These are phyloP conservation scores for Drosophila watanabei DNA, from an alignment of 1,140 invertebrate genomes.

Conservation along the genomic window DNA sequence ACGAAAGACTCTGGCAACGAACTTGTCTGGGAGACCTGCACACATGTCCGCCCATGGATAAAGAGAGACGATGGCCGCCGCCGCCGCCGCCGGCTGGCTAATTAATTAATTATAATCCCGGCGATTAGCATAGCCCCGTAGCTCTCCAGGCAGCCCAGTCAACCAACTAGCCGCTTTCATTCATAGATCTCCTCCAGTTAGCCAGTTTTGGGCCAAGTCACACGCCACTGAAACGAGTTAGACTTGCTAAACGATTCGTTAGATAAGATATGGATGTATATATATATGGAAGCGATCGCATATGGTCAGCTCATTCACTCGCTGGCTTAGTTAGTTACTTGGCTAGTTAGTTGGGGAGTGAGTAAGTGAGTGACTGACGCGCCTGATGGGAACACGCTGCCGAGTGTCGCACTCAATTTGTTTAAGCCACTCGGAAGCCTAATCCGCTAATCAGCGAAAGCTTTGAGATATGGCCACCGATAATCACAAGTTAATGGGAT, in stretches of 20 bases:
- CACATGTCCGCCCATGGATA: constrained; percentile 25
- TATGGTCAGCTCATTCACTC: constrained; percentile 41
- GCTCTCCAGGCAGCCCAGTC: constrained; percentile 35
- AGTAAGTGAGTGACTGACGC: constrained; percentile 30
- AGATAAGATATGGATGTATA: constrained; percentile 68
- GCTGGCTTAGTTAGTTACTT: constrained; percentile 21
- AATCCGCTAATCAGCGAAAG: constrained; percentile 20
- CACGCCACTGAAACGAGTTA: constrained; percentile 69
- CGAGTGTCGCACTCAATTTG: constrained; percentile 81
- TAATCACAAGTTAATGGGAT: constrained; percentile 1
- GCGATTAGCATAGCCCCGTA: constrained; percentile 67
- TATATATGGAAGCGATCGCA: constrained; percentile 19
- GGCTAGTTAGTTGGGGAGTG: constrained; percentile 25
- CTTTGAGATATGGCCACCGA: neutral
- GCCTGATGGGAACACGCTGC: constrained; percentile 60
- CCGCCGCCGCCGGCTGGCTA: constrained; percentile 46
- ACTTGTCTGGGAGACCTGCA: constrained; percentile 38
- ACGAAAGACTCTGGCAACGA: constrained; percentile 82
- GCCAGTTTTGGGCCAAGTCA: constrained; percentile 36
- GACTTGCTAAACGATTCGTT: constrained; percentile 81
- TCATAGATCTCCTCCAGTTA: constrained; percentile 65
- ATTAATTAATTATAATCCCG: constrained; percentile 81
- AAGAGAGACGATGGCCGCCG: constrained; percentile 1
- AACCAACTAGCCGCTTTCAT: constrained; percentile 61
- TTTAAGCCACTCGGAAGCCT: constrained; percentile 49